Evolutionary conservation across 2,113 vertebrate genomes (phyloP).

Genomic region (Tringa solitaria): DNA sequence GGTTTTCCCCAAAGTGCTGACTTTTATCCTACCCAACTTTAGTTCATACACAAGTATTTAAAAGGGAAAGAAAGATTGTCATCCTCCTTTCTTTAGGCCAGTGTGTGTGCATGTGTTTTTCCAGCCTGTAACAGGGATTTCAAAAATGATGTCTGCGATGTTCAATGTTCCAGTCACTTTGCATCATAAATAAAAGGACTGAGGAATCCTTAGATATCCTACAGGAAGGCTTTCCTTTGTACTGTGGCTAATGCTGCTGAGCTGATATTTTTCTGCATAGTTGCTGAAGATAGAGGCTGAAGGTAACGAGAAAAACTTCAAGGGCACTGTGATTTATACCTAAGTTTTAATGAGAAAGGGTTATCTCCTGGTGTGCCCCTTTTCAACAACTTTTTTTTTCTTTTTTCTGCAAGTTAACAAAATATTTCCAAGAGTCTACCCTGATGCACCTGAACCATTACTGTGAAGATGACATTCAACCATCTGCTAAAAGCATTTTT

Average conservation of each 20-base stretch:
- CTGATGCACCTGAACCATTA: not conserved
- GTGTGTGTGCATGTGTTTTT: not conserved
- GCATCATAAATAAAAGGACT: slow-evolving; percentile 7
- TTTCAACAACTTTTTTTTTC: not conserved
- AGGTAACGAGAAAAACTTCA: not conserved
- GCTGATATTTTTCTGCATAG: slow-evolving; percentile 13
- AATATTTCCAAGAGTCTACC: not conserved
- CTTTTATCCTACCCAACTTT: slow-evolving; percentile 34
- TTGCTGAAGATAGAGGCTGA: not conserved
- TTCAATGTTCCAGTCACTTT: not conserved
- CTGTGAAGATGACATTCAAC: not conserved
- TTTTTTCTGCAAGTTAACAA: not conserved
- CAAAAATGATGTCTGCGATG: slow-evolving; percentile 46
- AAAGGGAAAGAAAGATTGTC: not conserved
- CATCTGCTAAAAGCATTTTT: not conserved
- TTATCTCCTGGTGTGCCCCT: not conserved
- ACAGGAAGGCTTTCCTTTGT: slow-evolving; percentile 31
- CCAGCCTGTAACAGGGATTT: not conserved
- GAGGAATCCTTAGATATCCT: slow-evolving; percentile 44
- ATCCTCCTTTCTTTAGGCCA: not conserved
- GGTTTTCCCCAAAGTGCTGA: slow-evolving; percentile 23
- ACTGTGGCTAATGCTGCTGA: not conserved
- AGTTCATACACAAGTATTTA: slow-evolving; percentile 13
- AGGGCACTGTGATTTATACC: not conserved
- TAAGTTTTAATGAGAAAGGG: slow-evolving; percentile 29